A percentile compares a stretch with the other conserved stretches of the same genome.
Evolutionary conservation across 2,888 invertebrate genomes (phyloP).

Genomic region (Melinopterus prodromus): DNA sequence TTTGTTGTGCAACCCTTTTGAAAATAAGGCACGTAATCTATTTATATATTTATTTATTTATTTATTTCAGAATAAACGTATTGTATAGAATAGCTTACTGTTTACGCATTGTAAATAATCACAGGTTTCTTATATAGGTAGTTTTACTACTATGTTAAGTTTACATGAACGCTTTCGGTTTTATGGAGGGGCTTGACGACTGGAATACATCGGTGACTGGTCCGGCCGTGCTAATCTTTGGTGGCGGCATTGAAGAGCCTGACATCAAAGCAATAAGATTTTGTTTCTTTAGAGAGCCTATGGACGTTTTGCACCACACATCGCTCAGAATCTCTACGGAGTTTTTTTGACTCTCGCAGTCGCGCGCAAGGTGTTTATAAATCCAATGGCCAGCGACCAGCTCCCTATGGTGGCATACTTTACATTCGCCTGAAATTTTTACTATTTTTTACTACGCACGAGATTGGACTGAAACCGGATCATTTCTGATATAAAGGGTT

Average conservation of each 20-base stretch:
- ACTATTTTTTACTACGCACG: not conserved
- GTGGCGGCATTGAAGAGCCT: not conserved
- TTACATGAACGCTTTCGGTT: not conserved
- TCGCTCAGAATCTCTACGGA: conserved; percentile 50
- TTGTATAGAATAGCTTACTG: conserved; percentile 22
- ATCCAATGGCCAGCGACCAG: conserved; percentile 55
- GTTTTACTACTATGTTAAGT: not conserved
- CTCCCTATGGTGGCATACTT: conserved; percentile 52
- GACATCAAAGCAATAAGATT: conserved; percentile 36
- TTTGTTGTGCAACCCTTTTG: conserved; percentile 37
- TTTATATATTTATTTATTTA: conserved; percentile 14
- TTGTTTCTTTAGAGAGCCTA: conserved; percentile 45
- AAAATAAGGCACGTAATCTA: not conserved
- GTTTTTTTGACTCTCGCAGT: conserved; percentile 54
- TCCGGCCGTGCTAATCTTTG: not conserved
- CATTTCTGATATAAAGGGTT: conserved; percentile 30
- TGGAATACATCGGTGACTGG: not conserved
- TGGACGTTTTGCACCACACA: conserved; percentile 46
- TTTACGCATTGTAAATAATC: conserved; percentile 11
- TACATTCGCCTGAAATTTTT: conserved; percentile 53
- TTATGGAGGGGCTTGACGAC: not conserved
- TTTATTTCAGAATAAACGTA: conserved; percentile 18
- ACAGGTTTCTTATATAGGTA: conserved; percentile 5
- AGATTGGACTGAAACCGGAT: not conserved
- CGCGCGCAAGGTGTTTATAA: conserved; percentile 49